phyloP scores from a whole-genome alignment of 2,888 invertebrate genomes.

The Herminia tarsipennalis region DNA sequence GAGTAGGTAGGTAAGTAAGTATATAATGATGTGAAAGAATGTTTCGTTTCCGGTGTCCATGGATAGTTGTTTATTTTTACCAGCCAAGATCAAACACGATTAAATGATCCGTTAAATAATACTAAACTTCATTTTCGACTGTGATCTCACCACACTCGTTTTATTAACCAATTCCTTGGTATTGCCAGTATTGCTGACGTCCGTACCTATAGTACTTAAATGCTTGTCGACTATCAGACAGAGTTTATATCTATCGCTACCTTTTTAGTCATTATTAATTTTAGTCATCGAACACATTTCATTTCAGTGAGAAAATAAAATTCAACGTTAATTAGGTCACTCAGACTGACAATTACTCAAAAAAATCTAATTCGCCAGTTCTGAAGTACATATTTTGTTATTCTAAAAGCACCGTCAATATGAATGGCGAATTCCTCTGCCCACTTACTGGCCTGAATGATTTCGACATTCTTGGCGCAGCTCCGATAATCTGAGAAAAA shows the following conservation, averaged over 20 bases:
- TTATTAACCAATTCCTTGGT: not conserved
- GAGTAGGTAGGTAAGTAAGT: conserved; percentile 12
- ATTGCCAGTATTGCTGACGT: not conserved
- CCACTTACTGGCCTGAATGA: conserved; percentile 85
- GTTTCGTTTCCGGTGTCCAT: conserved; percentile 39
- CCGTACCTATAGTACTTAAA: too few species aligned
- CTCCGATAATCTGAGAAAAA: conserved; percentile 80
- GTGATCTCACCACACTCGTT: conserved; percentile 10
- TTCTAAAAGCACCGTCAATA: conserved; percentile 67
- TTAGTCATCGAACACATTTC: too few species aligned
- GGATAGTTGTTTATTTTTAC: conserved; percentile 31
- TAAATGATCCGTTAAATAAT: conserved; percentile 11
- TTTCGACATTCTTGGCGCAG: conserved; percentile 84
- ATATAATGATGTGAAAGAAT: conserved; percentile 34
- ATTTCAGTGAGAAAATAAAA: too few species aligned
- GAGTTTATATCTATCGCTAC: too few species aligned
- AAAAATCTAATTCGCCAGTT: conserved; percentile 33
- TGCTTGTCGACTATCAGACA: too few species aligned
- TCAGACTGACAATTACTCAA: too few species aligned
- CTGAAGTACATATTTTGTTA: conserved; percentile 54
- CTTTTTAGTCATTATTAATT: too few species aligned
- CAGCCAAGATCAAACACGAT: conserved; percentile 31
- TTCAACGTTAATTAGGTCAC: too few species aligned
- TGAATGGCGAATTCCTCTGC: conserved; percentile 84
- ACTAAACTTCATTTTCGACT: conserved; percentile 1